phyloP scores from a whole-genome alignment of 2,888 invertebrate species.

The Rhimphoctona megacephalus region DNA sequence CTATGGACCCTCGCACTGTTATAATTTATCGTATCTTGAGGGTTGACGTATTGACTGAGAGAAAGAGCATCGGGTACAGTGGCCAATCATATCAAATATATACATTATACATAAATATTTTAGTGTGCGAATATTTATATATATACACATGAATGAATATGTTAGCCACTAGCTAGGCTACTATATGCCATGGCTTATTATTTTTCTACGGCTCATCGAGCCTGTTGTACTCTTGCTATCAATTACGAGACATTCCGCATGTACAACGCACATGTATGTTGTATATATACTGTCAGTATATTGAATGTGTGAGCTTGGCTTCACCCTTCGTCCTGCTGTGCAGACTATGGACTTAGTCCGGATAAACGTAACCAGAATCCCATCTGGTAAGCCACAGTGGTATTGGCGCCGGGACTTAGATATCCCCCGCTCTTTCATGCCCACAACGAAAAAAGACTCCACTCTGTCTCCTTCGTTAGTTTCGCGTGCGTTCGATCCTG shows the following conservation, averaged over 20 bases:
- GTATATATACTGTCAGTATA: slow-evolving; percentile 69
- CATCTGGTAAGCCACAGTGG: slow-evolving; percentile 80
- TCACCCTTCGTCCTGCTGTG: slow-evolving; percentile 59
- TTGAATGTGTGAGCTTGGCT: slow-evolving; percentile 33
- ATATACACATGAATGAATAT: slow-evolving; percentile 30
- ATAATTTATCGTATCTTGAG: slow-evolving; percentile 29
- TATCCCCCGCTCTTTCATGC: slow-evolving; percentile 42
- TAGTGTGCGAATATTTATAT: slow-evolving; percentile 30
- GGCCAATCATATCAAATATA: slow-evolving; percentile 79
- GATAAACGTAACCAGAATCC: slow-evolving; percentile 83
- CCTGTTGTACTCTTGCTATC: slow-evolving; percentile 82
- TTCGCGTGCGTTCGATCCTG: slow-evolving; percentile 36
- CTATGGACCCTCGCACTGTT: slow-evolving; percentile 39
- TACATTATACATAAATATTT: not conserved
- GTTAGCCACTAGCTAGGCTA: slow-evolving; percentile 54
- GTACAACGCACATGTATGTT: slow-evolving; percentile 68
- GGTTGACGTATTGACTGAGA: slow-evolving; percentile 49
- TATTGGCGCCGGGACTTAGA: slow-evolving; percentile 60
- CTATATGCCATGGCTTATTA: slow-evolving; percentile 82
- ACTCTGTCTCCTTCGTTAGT: slow-evolving; percentile 36
- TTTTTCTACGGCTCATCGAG: slow-evolving; percentile 85
- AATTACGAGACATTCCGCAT: slow-evolving; percentile 83
- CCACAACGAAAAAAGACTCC: slow-evolving; percentile 39
- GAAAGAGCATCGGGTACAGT: slow-evolving; percentile 72
- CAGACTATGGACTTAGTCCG: slow-evolving; percentile 77